Base-by-base conservation (phyloP, 1,140 invertebrate genomes). In the Drosophila nannoptera region DNA sequence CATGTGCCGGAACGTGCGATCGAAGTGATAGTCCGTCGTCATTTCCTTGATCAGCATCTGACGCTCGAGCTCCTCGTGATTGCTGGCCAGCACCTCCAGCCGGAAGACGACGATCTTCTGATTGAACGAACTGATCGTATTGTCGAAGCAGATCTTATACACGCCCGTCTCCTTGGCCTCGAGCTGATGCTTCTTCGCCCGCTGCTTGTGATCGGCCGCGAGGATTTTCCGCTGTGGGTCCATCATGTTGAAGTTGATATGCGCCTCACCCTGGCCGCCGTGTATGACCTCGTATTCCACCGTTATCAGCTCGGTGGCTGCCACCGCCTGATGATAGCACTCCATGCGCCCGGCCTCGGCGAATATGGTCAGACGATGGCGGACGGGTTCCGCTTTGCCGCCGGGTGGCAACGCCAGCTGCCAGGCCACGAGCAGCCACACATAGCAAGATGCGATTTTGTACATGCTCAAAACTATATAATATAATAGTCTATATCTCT, bases 71-170 rank as follows among this genome's bases (percentile, higher is more conserved):
- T 62, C 62, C 9, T 81, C 63, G 3, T 49, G 33, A 38, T 77
- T 66, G 90, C 49, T 92, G 90, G 42, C 91, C 87, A 46, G 93
- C 92, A 58, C 94, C 90, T 75, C 93, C 89, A 31, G 95, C 74
- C 87, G 94, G 93, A 90, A 97, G 94, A 86, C 94, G 94, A 12
- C 96, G 92, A 62, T 94, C 92, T 96, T 97, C 11, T 90, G 89
- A 69, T 93, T 94, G 80, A 95, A 95, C 0, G 92, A 91, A 75
- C 94, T 95, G 76, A 95, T 95, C 2, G 92, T 93, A 78, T 97
- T 97, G 77, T 96, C 95, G 77, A 96, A 95, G 80, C 95, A 97
- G 63, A 96, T 92, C 78, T 92, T 91, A 77, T 94, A 95, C 73
- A 94, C 92, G 4, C 95, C 95, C 35, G 91, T 90, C 49, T 91